Conservation (phyloP, 1,140 invertebrate genomes). For the Ditylenchus dipsaci region DNA sequence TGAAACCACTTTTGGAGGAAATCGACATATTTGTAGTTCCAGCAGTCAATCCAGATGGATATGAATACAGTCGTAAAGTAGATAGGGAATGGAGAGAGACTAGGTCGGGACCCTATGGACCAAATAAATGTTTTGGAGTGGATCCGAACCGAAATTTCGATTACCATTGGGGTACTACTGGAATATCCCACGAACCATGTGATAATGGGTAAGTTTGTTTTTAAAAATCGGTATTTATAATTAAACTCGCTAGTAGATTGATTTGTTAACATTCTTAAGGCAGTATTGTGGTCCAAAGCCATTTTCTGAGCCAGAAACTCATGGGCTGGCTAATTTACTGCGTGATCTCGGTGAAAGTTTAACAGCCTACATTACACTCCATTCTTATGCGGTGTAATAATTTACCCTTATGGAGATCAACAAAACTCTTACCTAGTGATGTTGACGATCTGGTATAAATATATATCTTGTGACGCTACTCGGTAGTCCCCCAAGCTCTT, state of each 20-base stretch:
- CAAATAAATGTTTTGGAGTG: conserved; percentile 51
- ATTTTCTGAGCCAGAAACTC: background rate
- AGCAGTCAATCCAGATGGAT: conserved; percentile 57
- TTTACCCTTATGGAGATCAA: no score
- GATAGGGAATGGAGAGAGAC: conserved; percentile 60
- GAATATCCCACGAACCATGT: no score
- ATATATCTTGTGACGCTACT: no score
- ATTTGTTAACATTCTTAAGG: background rate
- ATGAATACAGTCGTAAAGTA: conserved; percentile 58
- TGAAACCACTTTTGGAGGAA: conserved; percentile 4
- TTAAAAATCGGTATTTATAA: no score
- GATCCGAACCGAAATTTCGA: conserved; percentile 61
- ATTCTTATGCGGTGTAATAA: background rate
- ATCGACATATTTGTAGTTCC: conserved; percentile 27
- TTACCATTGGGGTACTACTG: conserved; percentile 46
- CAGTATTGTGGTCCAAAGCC: background rate
- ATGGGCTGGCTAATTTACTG: background rate
- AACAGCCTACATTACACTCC: background rate
- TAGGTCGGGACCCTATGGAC: conserved; percentile 26
- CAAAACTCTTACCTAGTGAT: no score
- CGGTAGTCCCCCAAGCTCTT: no score
- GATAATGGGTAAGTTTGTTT: no score
- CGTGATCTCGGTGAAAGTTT: background rate
- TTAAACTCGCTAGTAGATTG: no score
- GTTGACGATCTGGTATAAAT: no score